phyloP scores from a whole-genome alignment of 2,888 invertebrate genomes.

The Congeria kusceri region DNA sequence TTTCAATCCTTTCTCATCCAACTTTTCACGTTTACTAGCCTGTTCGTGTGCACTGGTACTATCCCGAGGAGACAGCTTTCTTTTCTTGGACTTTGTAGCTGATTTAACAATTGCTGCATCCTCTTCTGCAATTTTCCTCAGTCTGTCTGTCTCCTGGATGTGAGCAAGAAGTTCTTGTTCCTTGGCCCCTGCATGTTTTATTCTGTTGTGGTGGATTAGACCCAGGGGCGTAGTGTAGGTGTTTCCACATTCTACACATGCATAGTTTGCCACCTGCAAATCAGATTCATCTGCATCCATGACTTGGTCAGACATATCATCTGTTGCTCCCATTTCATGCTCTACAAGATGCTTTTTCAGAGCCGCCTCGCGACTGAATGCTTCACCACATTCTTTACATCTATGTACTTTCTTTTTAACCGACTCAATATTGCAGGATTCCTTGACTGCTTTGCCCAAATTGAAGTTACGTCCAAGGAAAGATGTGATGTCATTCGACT shows the following conservation, averaged over 20 bases:
- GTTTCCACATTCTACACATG: constrained; percentile 48
- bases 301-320: constrained; percentile 4
- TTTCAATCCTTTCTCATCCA: constrained; percentile 9
- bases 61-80: constrained; percentile 1
- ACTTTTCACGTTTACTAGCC: constrained; percentile 19
- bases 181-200: constrained; percentile 38
- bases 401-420: constrained; percentile 37
- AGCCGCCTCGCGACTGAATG: constrained; percentile 34
- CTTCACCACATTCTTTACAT: constrained; percentile 39
- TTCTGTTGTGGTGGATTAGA: constrained; percentile 34
- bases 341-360: constrained; percentile 34
- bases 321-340: constrained; percentile 6
- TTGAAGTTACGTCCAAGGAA: constrained; percentile 49
- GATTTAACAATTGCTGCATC: constrained; percentile 3
- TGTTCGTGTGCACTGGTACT: not conserved
- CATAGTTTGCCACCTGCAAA: constrained; percentile 31
- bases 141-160: constrained; percentile 21
- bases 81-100: constrained; percentile 14
- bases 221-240: constrained; percentile 46
- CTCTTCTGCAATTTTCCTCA: constrained; percentile 10
- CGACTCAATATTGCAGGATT: constrained; percentile 12
- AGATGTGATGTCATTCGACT: constrained; percentile 23
- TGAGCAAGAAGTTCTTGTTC: constrained; percentile 13
- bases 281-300: constrained; percentile 16
- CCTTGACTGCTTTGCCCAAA: constrained; percentile 19